Conservation (phyloP, 2,797 vertebrate genomes). For the Lagocephalus sceleratus region DNA sequence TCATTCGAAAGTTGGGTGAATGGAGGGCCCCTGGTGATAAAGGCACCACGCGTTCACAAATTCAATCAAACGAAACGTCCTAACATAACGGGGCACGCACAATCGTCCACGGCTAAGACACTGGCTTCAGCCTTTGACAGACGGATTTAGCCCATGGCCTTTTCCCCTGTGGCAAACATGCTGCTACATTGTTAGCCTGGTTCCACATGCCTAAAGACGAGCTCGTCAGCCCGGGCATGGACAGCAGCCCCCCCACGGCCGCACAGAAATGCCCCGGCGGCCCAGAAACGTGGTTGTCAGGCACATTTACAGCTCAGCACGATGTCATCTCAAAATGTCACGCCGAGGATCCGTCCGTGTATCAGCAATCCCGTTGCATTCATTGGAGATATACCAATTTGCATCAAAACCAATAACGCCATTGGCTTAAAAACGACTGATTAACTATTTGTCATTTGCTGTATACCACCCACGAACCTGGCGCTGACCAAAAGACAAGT, state of each 20-base stretch:
- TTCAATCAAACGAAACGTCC: neutral
- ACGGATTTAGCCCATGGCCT: constrained; percentile 47
- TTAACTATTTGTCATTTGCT: neutral
- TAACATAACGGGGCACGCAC: neutral
- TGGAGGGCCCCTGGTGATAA: neutral
- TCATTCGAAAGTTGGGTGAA: too few species aligned
- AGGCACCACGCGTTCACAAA: constrained; percentile 3
- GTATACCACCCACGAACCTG: neutral
- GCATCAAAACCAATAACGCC: too few species aligned
- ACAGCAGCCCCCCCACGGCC: constrained; percentile 10
- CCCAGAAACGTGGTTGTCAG: neutral
- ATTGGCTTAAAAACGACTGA: too few species aligned
- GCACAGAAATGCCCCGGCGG: constrained; percentile 4
- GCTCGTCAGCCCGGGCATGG: constrained; percentile 8
- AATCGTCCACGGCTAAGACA: neutral
- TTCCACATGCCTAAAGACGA: constrained; percentile 50
- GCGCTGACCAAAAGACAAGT: neutral
- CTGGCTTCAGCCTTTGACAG: too few species aligned
- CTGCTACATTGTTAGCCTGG: constrained; percentile 50
- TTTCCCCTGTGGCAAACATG: constrained; percentile 49
- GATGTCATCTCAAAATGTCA: too few species aligned
- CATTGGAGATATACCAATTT: too few species aligned
- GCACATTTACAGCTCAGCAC: too few species aligned
- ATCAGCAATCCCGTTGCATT: neutral
- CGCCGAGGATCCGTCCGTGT: neutral